Conservation (phyloP, 2,888 invertebrate genomes). For the Thera obeliscata region DNA sequence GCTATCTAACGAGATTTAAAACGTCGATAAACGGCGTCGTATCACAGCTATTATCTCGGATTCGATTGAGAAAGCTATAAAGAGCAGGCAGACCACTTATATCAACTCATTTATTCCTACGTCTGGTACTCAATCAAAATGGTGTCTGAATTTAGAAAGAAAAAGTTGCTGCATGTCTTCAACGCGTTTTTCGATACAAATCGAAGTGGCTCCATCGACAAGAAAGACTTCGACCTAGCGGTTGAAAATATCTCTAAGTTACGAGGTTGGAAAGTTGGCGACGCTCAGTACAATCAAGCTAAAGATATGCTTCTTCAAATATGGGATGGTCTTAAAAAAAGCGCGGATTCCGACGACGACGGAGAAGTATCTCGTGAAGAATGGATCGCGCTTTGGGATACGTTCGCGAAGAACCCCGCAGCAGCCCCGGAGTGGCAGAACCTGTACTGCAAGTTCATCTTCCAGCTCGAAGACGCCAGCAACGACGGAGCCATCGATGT, state of each 20-base stretch:
- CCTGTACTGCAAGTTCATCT: constrained; percentile 93
- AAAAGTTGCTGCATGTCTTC: constrained; percentile 94
- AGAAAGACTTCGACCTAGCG: constrained; percentile 93
- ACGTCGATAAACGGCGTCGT: constrained; percentile 36
- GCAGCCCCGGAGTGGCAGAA: constrained; percentile 91
- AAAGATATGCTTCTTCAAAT: constrained; percentile 90
- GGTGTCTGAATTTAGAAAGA: constrained; percentile 94
- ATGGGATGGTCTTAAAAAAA: constrained; percentile 93
- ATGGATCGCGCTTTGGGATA: constrained; percentile 84
- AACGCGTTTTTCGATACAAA: constrained; percentile 95
- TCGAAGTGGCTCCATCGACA: constrained; percentile 94
- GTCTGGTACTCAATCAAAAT: constrained; percentile 62
- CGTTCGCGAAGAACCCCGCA: constrained; percentile 86
- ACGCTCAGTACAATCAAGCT: constrained; percentile 84
- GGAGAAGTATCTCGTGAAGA: constrained; percentile 86
- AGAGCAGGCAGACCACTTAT: constrained; percentile 11
- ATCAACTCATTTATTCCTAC: constrained; percentile 22
- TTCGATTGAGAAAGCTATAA: constrained; percentile 42
- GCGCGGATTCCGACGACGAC: constrained; percentile 94
- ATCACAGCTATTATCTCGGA: constrained; percentile 33
- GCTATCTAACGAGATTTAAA: constrained; percentile 38
- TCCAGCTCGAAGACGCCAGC: constrained; percentile 93
- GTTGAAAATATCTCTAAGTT: constrained; percentile 91
- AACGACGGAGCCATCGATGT: constrained; percentile 90
- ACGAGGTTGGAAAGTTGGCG: constrained; percentile 90